Evolutionary conservation across 2,797 vertebrate genomes (phyloP).

Genomic region (Otolemur crassicaudatus): DNA sequence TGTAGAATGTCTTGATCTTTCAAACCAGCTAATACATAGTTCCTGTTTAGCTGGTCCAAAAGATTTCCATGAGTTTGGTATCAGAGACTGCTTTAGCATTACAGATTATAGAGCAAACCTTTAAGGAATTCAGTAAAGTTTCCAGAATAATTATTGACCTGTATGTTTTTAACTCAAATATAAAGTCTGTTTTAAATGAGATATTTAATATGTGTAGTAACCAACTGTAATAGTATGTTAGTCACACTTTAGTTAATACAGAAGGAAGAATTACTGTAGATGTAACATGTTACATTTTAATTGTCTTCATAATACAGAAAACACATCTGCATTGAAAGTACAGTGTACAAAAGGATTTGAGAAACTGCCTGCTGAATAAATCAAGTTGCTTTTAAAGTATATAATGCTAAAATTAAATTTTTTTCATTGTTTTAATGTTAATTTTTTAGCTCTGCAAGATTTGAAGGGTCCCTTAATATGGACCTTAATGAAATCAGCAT

Average conservation of each 20-base stretch:
- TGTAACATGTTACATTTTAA: constrained; percentile 35
- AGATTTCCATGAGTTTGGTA: not conserved
- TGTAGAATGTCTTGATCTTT: not conserved
- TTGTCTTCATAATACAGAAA: not conserved
- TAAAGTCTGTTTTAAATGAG: not conserved
- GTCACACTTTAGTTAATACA: constrained; percentile 34
- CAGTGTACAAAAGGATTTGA: not conserved
- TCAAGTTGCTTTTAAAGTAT: not conserved
- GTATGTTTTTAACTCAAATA: constrained; percentile 30
- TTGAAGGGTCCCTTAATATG: constrained; percentile 98
- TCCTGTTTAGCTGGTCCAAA: not conserved
- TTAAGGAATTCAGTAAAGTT: constrained; percentile 26
- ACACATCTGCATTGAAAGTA: not conserved
- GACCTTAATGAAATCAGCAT: constrained; percentile 98
- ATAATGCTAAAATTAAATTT: not conserved
- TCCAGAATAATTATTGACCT: not conserved
- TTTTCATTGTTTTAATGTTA: constrained; percentile 58
- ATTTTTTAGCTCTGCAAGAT: constrained; percentile 94
- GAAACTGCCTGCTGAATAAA: constrained; percentile 23
- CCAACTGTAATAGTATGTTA: not conserved
- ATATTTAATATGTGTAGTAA: constrained; percentile 2
- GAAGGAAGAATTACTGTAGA: constrained; percentile 39
- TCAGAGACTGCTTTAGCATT: constrained; percentile 27
- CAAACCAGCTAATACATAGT: not conserved
- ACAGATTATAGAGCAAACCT: not conserved